These are phyloP conservation scores for Mythimna loreyi DNA, from an alignment of 2,888 invertebrate genomes.

Conservation along the genomic window DNA sequence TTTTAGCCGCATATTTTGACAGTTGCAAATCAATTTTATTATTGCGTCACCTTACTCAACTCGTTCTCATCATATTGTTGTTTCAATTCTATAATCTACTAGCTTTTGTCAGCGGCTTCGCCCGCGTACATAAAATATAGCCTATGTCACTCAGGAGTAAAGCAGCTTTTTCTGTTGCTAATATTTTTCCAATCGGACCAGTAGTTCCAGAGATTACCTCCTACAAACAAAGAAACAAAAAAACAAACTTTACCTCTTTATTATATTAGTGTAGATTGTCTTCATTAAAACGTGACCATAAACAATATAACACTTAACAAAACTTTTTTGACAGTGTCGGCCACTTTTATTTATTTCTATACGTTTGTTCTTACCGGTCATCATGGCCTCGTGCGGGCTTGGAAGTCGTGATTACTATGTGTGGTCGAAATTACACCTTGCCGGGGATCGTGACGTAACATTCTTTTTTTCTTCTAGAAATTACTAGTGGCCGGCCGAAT, in stretches of 20 bases:
- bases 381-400: slow-evolving; percentile 31
- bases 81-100: background rate
- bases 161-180: too few species aligned
- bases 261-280: too few species aligned
- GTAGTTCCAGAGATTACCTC: too few species aligned
- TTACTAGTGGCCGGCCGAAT: slow-evolving; percentile 1
- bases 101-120: too few species aligned
- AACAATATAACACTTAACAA: background rate
- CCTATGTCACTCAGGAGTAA: too few species aligned
- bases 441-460: slow-evolving; percentile 40
- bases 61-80: background rate
- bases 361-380: slow-evolving; percentile 33
- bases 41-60: too few species aligned
- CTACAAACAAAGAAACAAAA: too few species aligned
- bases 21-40: too few species aligned
- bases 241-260: too few species aligned
- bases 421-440: slow-evolving; percentile 53
- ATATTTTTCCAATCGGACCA: too few species aligned
- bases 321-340: slow-evolving; percentile 12
- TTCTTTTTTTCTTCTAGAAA: slow-evolving; percentile 29
- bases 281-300: slow-evolving; percentile 15
- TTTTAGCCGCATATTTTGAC: too few species aligned
- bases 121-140: too few species aligned
- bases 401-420: slow-evolving; percentile 50
- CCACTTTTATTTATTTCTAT: slow-evolving; percentile 9